Evolutionary conservation across 2,797 vertebrate species (phyloP).

Genomic region (Hozukius guyotensis): DNA sequence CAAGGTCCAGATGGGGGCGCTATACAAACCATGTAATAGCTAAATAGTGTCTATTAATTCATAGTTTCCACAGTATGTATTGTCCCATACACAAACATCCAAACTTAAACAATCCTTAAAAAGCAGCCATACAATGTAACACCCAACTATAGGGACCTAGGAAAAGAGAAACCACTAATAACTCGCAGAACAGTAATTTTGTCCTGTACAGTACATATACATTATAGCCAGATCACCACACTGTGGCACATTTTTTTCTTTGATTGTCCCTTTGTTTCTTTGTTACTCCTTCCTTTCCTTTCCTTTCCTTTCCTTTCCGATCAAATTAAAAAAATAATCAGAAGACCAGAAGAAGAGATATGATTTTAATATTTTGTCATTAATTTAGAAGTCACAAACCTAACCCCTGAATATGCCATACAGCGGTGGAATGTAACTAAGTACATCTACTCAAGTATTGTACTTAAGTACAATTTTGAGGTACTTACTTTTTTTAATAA

Average conservation of each 20-base stretch:
- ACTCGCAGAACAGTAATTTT: not conserved
- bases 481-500: not conserved
- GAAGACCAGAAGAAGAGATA: not conserved
- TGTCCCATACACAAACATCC: not conserved
- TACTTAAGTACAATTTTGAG: not conserved
- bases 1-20: not conserved
- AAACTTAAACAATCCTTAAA: not conserved
- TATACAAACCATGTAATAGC: not conserved
- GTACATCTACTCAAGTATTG: not conserved
- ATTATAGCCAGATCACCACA: not conserved
- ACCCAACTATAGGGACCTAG: not conserved
- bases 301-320: not conserved
- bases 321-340: not conserved
- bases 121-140: not conserved
- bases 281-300: not conserved
- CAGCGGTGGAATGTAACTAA: not conserved
- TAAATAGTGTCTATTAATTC: not conserved
- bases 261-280: not conserved
- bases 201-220: not conserved
- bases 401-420: too few species aligned
- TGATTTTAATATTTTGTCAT: not conserved
- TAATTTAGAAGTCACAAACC: not conserved
- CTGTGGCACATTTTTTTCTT: not conserved
- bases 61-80: not conserved
- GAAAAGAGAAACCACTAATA: not conserved